These are phyloP conservation scores for Propithecus deckenii DNA, from an alignment of 2,797 vertebrate genomes.

Conservation along the genomic window DNA sequence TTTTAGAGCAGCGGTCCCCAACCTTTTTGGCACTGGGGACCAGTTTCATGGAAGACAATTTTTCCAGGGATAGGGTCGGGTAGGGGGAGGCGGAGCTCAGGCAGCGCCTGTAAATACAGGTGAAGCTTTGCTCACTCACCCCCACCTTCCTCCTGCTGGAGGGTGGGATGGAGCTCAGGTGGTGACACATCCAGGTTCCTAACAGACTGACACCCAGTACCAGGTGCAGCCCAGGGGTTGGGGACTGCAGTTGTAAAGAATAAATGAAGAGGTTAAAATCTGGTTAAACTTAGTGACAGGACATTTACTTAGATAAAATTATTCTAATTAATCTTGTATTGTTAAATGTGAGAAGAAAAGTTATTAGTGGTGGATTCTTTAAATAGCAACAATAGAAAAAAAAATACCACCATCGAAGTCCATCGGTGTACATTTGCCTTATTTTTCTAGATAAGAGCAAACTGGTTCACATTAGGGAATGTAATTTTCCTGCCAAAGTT, in stretches of 20 bases:
- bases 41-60: no score
- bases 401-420: not conserved
- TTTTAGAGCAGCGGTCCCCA: not conserved
- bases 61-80: no score
- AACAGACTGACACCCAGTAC: no score
- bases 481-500: not conserved
- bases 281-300: not conserved
- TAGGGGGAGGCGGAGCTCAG: no score
- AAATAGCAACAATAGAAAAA: not conserved
- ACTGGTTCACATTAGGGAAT: not conserved
- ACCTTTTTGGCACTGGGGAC: no score
- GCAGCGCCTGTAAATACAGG: no score
- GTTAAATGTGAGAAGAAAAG: not conserved
- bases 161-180: no score
- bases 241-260: not conserved
- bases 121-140: no score
- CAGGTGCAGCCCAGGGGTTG: no score
- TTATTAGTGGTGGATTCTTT: not conserved
- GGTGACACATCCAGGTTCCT: no score
- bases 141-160: no score
- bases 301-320: constrained; percentile 22
- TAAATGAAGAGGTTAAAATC: not conserved
- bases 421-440: not conserved
- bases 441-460: constrained; percentile 37
- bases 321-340: not conserved